Base-by-base conservation (phyloP, 2,888 invertebrate genomes). In the Scelioninae gen. 1 region DNA sequence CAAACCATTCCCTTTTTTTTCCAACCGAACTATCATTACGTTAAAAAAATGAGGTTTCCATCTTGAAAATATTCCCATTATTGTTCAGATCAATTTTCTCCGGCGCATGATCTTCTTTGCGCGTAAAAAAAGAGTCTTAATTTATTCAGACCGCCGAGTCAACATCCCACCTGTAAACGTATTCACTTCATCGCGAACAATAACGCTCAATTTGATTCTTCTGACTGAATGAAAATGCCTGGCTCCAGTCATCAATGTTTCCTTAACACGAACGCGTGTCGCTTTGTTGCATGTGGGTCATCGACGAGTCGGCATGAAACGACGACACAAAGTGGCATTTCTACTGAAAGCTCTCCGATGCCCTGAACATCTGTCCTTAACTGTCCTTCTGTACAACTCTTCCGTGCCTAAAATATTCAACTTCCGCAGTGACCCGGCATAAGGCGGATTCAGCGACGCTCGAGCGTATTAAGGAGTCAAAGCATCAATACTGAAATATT, bases 371-470 rank as follows among this genome's bases (percentile, higher is more conserved):
- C 83, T 77, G 83, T 81, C 83, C 76, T 80, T 65, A 72, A 72
- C 76, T 80, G 69, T 83, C 63, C 78, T 83, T 53, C 71, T 11
- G 53, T 78, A 65, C 74, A 81, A 83, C 80, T 77, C 83, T 84
- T 84, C 56, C 69, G 68, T 69, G 40, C 74, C 77, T 84, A 78
- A 84, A 84, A 84, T 84, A 84, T 84, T 84, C 81, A 84, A 69
- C 80, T 84, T 81, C 83, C 74, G 83, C 83, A 84, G 83, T 84
- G 83, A 84, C 83, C 83, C 74, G 74, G 66, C 77, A 81, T 74
- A 81, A 74, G 80, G 68, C 69, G 72, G 77, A 81, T 81, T 84
- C 77, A 77, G 58, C 32, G 72, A 58, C 75, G 63, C 72, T 77
- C 68, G 56, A 78, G 69, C 53, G 78, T 80, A 83, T 83, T 62